phyloP scores from a whole-genome alignment of 2,113 vertebrate genomes.

The Chascanopsetta lugubris region DNA sequence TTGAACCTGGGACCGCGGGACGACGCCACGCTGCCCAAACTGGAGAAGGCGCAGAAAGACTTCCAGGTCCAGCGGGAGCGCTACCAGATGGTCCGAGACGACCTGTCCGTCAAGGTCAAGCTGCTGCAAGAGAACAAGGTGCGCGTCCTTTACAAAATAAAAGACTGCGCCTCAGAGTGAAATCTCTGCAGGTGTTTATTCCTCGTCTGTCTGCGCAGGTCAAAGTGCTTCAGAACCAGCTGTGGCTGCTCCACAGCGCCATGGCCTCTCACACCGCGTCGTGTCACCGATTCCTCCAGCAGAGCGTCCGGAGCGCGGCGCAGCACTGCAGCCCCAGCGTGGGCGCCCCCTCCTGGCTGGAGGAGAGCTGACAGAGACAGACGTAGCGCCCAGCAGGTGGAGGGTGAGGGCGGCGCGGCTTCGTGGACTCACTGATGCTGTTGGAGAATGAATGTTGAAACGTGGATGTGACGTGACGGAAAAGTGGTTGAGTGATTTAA shows the following conservation, averaged over 20 bases:
- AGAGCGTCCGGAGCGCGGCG: conserved; percentile 86
- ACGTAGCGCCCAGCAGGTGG: rapidly evolving
- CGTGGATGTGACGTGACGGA: no score
- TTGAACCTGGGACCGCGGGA: conserved; percentile 88
- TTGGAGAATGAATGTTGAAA: no score
- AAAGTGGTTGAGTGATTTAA: no score
- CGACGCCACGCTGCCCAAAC: conserved; percentile 79
- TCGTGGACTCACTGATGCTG: no score
- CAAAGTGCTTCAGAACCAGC: conserved; percentile 91
- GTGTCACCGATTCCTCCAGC: conserved; percentile 88
- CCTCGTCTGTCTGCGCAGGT: conserved; percentile 75
- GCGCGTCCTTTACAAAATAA: no score
- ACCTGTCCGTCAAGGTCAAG: conserved; percentile 90
- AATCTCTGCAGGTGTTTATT: background rate
- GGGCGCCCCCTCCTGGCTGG: conserved; percentile 89
- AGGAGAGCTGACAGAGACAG: conserved; percentile 82
- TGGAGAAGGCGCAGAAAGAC: conserved; percentile 86
- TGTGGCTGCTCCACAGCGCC: conserved; percentile 89
- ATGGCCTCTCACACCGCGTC: conserved; percentile 87
- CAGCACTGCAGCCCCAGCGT: conserved; percentile 75
- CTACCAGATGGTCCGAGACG: conserved; percentile 85
- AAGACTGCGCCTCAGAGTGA: no score
- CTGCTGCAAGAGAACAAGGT: conserved; percentile 91
- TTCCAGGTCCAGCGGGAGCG: conserved; percentile 87
- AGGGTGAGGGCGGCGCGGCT: no score